Evolutionary conservation across 2,797 vertebrate genomes (phyloP), one percentile per base, ranked within the genome.

Genomic region (Lophius americanus): DNA sequence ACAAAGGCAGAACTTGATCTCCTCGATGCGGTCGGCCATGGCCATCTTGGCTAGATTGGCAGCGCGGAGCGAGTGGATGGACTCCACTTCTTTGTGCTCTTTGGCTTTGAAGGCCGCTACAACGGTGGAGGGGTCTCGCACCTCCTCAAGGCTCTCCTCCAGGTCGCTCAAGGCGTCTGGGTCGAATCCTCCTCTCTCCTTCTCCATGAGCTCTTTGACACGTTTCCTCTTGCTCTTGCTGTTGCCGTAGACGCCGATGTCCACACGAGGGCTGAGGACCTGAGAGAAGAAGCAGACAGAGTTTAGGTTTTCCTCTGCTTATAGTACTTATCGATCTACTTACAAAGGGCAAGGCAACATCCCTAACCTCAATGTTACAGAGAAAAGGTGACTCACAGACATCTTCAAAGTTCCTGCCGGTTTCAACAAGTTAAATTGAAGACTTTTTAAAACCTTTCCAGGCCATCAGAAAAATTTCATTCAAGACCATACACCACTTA

Each of bases 1-100:
- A 68, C 98, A 99, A 74, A 99, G 82, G n/a, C 98, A 99, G 92
- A 99, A 98, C 80, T 98, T 98, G 5, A 98, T 96, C 78, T 99
- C 98, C 79, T 99, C 98, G 0, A 98, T 98, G 13, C 95, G 95
- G 70, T 99, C 98, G 23, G 96, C 96, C 96, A 98, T 95, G 33
- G 96, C 94, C 96, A 99, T 99, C 93, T 99, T 99, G 84, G 96
- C 96, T 64, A 99, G 79, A 80, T 99, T 99, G 75, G 96, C 95
- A 5, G 96, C 94, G 5, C 98, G 94, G 48, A 99, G 94, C 1
- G 96, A 95, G 62, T 97, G 97, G 91, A 99, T 98, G 64, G 97
- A 94, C 81, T 98, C 96, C 41, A 96, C 93, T 64, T 99, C 98
- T 78, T 98, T 97, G 75, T 96, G 96, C 35, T 99, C 98, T 79